phyloP scores from a whole-genome alignment of 2,113 vertebrate species.

The Nerophis ophidion region DNA sequence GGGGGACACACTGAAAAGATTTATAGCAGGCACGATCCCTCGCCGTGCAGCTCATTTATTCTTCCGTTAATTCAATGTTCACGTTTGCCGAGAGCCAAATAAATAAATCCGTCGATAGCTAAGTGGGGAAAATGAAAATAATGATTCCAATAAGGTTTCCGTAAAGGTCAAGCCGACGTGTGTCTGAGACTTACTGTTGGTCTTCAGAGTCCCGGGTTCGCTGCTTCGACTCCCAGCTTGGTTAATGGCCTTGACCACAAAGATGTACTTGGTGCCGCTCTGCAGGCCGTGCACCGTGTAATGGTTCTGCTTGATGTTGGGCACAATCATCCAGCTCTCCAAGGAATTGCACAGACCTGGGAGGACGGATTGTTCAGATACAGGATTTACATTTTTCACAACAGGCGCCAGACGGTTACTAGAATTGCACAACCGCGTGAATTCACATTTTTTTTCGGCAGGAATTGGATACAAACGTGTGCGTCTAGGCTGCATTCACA shows the following conservation, averaged over 20 bases:
- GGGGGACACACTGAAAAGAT: too few species aligned
- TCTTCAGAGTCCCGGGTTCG: conserved; percentile 92
- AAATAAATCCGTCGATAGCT: neutral
- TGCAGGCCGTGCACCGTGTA: conserved; percentile 96
- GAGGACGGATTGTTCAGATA: neutral
- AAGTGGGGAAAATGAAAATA: conserved; percentile 2
- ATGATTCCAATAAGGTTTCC: neutral
- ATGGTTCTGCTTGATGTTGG: conserved; percentile 98
- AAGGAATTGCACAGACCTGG: conserved; percentile 95
- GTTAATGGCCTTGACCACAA: conserved; percentile 97
- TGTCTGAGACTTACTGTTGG: conserved; percentile 84
- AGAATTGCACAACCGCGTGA: too few species aligned
- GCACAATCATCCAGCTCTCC: conserved; percentile 99
- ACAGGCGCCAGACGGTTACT: too few species aligned
- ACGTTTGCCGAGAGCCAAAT: neutral
- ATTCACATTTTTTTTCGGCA: too few species aligned
- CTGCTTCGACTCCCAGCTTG: conserved; percentile 96
- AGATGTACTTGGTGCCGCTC: conserved; percentile 97
- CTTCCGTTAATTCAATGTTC: conserved; percentile 14
- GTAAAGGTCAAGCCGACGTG: conserved; percentile 8
- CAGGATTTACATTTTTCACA: too few species aligned
- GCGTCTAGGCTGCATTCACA: too few species aligned
- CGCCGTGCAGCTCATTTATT: conserved; percentile 5
- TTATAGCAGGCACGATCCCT: conserved; percentile 1
- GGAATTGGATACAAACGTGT: too few species aligned